Percentiles rank a stretch among this genome's conserved stretches.
These are phyloP conservation scores for Syrrhaptes paradoxus DNA, from an alignment of 2,113 vertebrate genomes.

Conservation along the genomic window DNA sequence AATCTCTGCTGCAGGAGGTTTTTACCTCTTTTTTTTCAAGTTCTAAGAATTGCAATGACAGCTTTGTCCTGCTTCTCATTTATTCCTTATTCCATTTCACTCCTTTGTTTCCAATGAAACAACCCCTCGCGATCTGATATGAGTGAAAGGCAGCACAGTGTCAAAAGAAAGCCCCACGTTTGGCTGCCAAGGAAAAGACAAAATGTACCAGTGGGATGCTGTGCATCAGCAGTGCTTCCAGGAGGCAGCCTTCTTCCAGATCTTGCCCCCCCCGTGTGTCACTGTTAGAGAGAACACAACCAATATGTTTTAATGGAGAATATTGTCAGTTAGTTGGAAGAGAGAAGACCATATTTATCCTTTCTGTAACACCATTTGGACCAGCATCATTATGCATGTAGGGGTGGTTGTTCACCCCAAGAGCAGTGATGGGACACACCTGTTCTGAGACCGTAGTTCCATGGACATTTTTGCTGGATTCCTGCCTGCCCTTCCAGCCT, in stretches of 20 bases:
- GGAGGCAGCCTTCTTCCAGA: slow-evolving; percentile 29
- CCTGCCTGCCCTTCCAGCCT: background rate
- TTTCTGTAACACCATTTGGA: background rate
- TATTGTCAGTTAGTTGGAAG: background rate
- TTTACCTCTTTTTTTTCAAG: background rate
- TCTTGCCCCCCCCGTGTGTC: background rate
- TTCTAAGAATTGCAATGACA: background rate
- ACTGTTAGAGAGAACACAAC: background rate
- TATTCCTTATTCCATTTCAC: background rate
- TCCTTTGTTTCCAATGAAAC: slow-evolving; percentile 20
- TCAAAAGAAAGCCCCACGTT: background rate
- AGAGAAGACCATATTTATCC: background rate
- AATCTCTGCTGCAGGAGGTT: background rate
- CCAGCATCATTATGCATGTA: background rate
- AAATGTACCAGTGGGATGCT: slow-evolving; percentile 26
- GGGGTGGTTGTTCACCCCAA: background rate
- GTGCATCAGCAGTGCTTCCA: slow-evolving; percentile 27
- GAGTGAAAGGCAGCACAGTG: background rate
- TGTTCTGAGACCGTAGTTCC: background rate
- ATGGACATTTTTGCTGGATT: background rate
- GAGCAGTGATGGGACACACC: background rate
- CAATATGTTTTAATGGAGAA: background rate
- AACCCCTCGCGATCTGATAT: background rate
- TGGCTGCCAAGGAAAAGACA: slow-evolving; percentile 38
- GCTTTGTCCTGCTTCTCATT: background rate